Percentiles rank a stretch among this genome's conserved stretches.
Evolutionary conservation across 1,140 invertebrate genomes (phyloP).

Genomic region (Harpegnathos saltator): DNA sequence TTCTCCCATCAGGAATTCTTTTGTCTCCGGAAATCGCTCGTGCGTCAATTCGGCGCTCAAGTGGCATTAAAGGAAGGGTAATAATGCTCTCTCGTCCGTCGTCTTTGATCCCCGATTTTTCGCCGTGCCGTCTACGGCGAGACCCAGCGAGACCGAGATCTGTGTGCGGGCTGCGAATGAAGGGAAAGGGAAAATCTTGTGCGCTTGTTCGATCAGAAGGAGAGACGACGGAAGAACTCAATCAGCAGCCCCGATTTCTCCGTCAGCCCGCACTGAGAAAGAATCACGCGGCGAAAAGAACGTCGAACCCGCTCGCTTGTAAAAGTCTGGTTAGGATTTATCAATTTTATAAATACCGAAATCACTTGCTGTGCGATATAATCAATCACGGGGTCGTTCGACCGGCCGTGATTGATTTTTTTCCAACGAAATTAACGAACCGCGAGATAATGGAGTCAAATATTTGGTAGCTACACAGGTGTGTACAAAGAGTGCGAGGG

Average conservation of each 20-base stretch:
- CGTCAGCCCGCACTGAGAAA: background rate
- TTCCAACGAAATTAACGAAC: too few species aligned
- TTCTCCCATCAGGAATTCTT: slow-evolving; percentile 56
- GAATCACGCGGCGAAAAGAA: background rate
- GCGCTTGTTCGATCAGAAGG: background rate
- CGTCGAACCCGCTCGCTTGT: background rate
- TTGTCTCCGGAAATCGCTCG: slow-evolving; percentile 51
- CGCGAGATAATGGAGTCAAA: too few species aligned
- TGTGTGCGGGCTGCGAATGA: background rate
- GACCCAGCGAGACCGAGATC: slow-evolving; percentile 5
- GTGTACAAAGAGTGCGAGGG: too few species aligned
- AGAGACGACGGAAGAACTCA: slow-evolving; percentile 1
- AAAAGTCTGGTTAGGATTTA: background rate
- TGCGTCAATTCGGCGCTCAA: slow-evolving; percentile 44
- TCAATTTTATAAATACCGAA: background rate
- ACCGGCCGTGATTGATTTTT: too few species aligned
- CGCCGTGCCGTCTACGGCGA: background rate
- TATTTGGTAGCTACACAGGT: too few species aligned
- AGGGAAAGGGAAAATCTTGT: background rate
- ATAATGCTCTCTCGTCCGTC: slow-evolving; percentile 30
- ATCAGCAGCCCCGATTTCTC: background rate
- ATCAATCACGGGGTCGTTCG: too few species aligned
- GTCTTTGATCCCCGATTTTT: slow-evolving; percentile 53
- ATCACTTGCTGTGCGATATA: too few species aligned
- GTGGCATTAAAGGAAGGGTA: slow-evolving; percentile 56